Evolutionary conservation across 1,140 invertebrate genomes (phyloP).

Genomic region (Heliconius eleuchia): DNA sequence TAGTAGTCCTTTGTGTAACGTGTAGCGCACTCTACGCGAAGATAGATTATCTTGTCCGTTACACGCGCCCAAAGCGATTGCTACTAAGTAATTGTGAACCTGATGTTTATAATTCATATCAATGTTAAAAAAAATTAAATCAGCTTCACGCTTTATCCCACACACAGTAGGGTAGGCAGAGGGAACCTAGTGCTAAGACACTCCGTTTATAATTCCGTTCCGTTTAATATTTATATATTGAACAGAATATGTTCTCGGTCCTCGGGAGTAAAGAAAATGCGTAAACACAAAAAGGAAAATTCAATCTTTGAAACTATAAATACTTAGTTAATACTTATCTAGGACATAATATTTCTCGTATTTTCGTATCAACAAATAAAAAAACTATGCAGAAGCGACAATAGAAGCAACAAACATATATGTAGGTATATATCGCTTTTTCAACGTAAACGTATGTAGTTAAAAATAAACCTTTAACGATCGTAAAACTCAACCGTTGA

Average conservation of each 20-base stretch:
- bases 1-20: constrained; percentile 27
- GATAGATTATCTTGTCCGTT: constrained; percentile 29
- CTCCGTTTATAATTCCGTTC: too few relatives aligned
- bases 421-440: background rate
- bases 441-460: background rate
- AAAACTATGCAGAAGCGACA: background rate
- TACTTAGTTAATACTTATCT: background rate
- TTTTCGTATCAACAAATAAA: background rate
- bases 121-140: too few relatives aligned
- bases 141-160: too few relatives aligned
- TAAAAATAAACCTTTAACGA: constrained; percentile 12
- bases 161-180: too few relatives aligned
- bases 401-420: background rate
- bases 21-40: constrained; percentile 20
- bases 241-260: too few relatives aligned
- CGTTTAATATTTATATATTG: too few relatives aligned
- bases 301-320: background rate
- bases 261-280: background rate
- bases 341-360: background rate
- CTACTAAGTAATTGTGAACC: constrained; percentile 5
- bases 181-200: too few relatives aligned
- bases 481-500: constrained; percentile 27
- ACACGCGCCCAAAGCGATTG: constrained; percentile 13
- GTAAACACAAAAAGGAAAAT: background rate
- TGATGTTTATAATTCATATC: background rate